Evolutionary conservation across 2,797 vertebrate species (phyloP).

Genomic region (Chanos chanos): DNA sequence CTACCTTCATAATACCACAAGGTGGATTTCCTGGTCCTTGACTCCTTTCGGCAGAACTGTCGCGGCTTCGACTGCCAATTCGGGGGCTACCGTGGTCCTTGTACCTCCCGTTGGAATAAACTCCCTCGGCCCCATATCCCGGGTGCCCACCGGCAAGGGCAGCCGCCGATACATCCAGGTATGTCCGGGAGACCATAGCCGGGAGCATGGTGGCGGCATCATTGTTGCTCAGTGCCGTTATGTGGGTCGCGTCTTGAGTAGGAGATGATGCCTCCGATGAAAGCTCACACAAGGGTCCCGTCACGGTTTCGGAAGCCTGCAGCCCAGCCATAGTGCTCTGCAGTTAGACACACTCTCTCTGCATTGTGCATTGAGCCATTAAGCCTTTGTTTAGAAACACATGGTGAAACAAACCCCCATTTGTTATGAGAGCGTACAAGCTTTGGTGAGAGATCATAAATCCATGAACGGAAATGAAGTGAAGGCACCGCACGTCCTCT

Average conservation of each 20-base stretch:
- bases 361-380: background rate
- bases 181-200: conserved; percentile 53
- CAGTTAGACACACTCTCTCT: conserved; percentile 48
- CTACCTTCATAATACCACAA: conserved; percentile 82
- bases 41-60: conserved; percentile 70
- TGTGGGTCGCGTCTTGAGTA: conserved; percentile 51
- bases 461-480: conserved; percentile 29
- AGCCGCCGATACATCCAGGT: conserved; percentile 69
- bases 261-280: conserved; percentile 42
- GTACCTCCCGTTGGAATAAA: conserved; percentile 71
- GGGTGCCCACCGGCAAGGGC: conserved; percentile 41
- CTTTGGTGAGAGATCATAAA: conserved; percentile 17
- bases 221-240: conserved; percentile 44
- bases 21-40: conserved; percentile 65
- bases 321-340: conserved; percentile 71
- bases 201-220: conserved; percentile 48
- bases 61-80: conserved; percentile 65
- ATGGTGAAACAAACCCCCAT: conserved; percentile 16
- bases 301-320: conserved; percentile 65
- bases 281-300: conserved; percentile 64
- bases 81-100: conserved; percentile 62
- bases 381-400: conserved; percentile 15
- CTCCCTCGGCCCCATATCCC: conserved; percentile 63
- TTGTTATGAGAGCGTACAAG: background rate
- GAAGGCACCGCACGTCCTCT: conserved; percentile 1